phyloP scores from a whole-genome alignment of 2,888 invertebrate species.

The Andricus curvator region DNA sequence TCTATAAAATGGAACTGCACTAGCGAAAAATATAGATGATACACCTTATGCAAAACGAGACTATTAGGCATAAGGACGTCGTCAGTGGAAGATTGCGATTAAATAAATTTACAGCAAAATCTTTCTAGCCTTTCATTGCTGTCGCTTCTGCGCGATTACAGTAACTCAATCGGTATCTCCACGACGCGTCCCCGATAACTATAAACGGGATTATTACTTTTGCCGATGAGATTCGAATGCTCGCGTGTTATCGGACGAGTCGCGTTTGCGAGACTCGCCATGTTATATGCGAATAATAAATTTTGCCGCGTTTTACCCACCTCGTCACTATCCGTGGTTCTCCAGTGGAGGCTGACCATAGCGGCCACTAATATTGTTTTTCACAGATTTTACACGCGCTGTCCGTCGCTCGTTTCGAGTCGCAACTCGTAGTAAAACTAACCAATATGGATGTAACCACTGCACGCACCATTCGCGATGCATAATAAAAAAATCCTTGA shows the following conservation, averaged over 20 bases:
- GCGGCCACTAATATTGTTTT: slow-evolving; percentile 44
- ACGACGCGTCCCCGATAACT: slow-evolving; percentile 66
- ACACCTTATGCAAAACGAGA: slow-evolving; percentile 11
- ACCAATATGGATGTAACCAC: slow-evolving; percentile 33
- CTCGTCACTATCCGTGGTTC: slow-evolving; percentile 42
- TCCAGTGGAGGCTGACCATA: not conserved
- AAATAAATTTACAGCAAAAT: slow-evolving; percentile 9
- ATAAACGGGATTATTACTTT: slow-evolving; percentile 70
- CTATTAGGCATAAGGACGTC: slow-evolving; percentile 10
- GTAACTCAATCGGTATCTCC: slow-evolving; percentile 68
- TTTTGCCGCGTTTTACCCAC: slow-evolving; percentile 49
- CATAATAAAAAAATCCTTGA: slow-evolving; percentile 1
- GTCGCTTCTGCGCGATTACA: slow-evolving; percentile 60
- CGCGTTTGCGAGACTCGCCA: slow-evolving; percentile 57
- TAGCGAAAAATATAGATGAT: not conserved
- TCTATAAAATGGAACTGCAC: not conserved
- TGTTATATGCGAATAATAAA: slow-evolving; percentile 61
- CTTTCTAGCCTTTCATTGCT: slow-evolving; percentile 10
- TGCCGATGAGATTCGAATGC: slow-evolving; percentile 60
- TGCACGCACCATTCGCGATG: slow-evolving; percentile 15
- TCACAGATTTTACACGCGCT: slow-evolving; percentile 40
- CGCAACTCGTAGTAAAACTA: not conserved
- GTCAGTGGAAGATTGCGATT: slow-evolving; percentile 25
- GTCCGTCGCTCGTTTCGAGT: slow-evolving; percentile 17
- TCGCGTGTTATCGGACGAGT: slow-evolving; percentile 51